These are phyloP conservation scores for Malurus alboscapulatus DNA, from an alignment of 2,113 vertebrate species.

Conservation along the genomic window DNA sequence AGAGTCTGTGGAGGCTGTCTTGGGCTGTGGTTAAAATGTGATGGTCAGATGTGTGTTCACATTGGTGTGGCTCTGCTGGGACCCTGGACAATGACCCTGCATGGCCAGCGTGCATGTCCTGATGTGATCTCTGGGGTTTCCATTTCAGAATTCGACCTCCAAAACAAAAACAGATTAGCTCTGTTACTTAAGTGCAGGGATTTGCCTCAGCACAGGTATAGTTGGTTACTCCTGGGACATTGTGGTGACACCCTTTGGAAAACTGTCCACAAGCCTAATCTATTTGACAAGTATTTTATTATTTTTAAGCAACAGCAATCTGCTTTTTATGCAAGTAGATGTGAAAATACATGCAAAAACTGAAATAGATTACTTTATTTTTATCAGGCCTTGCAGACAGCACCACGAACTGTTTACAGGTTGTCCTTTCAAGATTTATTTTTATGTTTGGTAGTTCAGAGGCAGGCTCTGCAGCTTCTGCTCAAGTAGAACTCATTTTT, in stretches of 20 bases:
- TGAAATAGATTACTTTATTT: neutral
- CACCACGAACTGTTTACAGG: neutral
- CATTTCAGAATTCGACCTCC: neutral
- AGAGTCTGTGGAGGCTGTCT: neutral
- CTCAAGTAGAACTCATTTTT: neutral
- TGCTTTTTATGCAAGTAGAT: neutral
- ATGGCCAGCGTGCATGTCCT: accelerated
- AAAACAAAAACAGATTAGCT: too few relatives aligned
- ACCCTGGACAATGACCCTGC: too few relatives aligned
- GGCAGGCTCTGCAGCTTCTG: neutral
- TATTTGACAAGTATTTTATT: neutral
- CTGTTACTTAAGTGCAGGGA: too few relatives aligned
- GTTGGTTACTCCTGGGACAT: neutral
- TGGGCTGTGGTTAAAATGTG: neutral
- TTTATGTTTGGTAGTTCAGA: neutral
- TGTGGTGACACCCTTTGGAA: neutral
- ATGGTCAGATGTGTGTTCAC: accelerated
- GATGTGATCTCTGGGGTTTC: neutral
- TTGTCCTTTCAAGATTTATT: neutral
- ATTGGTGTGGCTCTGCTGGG: neutral
- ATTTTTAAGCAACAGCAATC: neutral
- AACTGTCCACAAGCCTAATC: too few relatives aligned
- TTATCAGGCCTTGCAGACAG: neutral
- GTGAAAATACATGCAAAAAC: neutral
- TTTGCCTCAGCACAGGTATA: accelerated